Percentiles rank a stretch among this genome's conserved stretches.
Conservation (phyloP, 1,140 invertebrate species). For the Phenacoccus solenopsis region DNA sequence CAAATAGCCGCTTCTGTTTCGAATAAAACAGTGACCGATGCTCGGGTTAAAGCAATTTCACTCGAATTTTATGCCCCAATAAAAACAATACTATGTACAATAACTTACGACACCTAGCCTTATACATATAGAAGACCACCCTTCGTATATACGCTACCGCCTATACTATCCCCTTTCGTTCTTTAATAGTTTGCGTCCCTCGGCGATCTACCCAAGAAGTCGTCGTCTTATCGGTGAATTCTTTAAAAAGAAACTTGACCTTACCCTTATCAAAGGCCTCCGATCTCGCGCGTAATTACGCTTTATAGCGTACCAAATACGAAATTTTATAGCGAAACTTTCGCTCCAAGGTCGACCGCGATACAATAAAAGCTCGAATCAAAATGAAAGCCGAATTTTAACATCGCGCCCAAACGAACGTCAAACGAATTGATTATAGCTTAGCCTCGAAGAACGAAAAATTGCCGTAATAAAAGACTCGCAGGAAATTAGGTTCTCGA, state of each 20-base stretch:
- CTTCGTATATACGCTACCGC: not conserved
- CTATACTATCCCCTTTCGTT: not conserved
- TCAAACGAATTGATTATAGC: conserved; percentile 15
- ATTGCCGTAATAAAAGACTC: conserved; percentile 14
- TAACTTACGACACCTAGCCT: conserved; percentile 14
- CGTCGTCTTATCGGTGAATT: conserved; percentile 1
- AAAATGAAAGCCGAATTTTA: conserved; percentile 7
- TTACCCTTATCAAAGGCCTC: not conserved
- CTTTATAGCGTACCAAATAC: not conserved
- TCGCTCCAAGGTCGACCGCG: not conserved
- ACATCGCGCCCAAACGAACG: not conserved
- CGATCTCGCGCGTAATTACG: not conserved
- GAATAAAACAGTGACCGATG: conserved; percentile 10
- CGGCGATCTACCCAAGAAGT: not conserved
- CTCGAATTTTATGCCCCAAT: conserved; percentile 11
- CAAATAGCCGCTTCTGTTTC: conserved; percentile 13
- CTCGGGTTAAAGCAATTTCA: conserved; percentile 14
- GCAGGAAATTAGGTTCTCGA: conserved; percentile 14
- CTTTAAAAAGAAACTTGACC: not conserved
- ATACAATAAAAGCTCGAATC: not conserved
- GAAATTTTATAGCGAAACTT: not conserved
- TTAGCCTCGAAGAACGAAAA: conserved; percentile 9
- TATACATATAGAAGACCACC: not conserved
- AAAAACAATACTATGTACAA: conserved; percentile 17
- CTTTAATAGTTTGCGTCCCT: no score